Evolutionary conservation across 2,113 vertebrate species (phyloP), one percentile per base, ranked within the genome.

Genomic region (Chascanopsetta lugubris): DNA sequence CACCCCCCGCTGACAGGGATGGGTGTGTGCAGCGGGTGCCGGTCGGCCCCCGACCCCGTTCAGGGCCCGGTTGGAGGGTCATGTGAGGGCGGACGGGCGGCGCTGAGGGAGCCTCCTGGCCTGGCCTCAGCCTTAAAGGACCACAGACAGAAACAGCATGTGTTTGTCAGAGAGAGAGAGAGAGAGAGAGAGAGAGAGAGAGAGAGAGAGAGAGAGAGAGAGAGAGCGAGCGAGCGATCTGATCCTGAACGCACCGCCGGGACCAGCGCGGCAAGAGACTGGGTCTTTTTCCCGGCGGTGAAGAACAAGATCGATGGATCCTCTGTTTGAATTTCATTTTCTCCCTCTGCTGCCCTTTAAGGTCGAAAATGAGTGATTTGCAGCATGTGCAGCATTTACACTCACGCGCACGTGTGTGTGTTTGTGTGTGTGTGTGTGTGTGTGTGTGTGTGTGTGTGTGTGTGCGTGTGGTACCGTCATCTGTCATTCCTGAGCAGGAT

Each of bases 401-500:
- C 4, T 4, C 29, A 8, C 8, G 29, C 8, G 29, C 8, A 8
- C 29, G 4, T 30, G 29, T 30, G 29, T 30, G 29, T 30, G 29
- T 8, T 4, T 8, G 29, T 30, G 29, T 30, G 29, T 30, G 29
- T 30, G 29, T 30, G 29, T 30, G 29, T 30, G 29, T 10, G n/a
- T n/a, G n/a, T n/a, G n/a, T n/a, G n/a, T n/a, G n/a, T n/a, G n/a
- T n/a, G n/a, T n/a, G n/a, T n/a, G n/a, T n/a, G n/a, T n/a, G n/a
- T n/a, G n/a, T 66, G 2, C 32, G 24, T 22, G 1, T 57, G 74
- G 7, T 53, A 9, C 32, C 8, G 9, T 38, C 36, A 38, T 38
- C 34, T 15, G 6, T 60, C 56, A 2, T 61, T 26, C 17, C 5
- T 21, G 59, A 49, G 20, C 82, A 96, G 95, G 95, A 96, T 95